A percentile compares a stretch with the other conserved stretches of the same genome.
Evolutionary conservation across 2,888 invertebrate species (phyloP).

Genomic region (Cloeon dipterum): DNA sequence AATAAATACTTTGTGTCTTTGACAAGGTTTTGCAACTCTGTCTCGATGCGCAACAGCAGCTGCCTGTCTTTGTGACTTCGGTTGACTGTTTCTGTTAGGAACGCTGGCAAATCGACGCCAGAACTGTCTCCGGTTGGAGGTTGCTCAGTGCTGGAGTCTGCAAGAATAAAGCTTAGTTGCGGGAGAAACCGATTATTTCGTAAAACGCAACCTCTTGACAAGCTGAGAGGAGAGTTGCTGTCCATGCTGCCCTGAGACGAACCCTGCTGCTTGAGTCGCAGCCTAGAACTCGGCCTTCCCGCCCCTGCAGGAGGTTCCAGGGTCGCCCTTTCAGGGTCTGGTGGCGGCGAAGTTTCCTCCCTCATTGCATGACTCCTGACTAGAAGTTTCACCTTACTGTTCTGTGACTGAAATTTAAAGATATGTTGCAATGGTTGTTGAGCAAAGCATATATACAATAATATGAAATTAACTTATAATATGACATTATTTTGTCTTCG

Average conservation of each 20-base stretch:
- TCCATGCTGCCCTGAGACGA: constrained; percentile 21
- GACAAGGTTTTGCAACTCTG: constrained; percentile 61
- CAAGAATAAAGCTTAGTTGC: too few species aligned
- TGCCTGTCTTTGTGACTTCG: constrained; percentile 73
- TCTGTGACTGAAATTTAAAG: constrained; percentile 24
- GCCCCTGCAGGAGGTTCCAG: constrained; percentile 13
- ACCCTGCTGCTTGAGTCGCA: constrained; percentile 20
- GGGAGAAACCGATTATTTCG: too few species aligned
- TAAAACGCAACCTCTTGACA: constrained; percentile 28
- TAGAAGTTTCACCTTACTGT: constrained; percentile 55
- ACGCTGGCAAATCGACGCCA: constrained; percentile 62
- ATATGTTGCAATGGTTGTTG: too few species aligned
- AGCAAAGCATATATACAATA: too few species aligned
- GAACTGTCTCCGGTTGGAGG: constrained; percentile 39
- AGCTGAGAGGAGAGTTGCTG: constrained; percentile 18
- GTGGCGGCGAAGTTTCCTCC: constrained; percentile 40
- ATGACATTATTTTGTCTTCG: too few species aligned
- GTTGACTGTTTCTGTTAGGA: constrained; percentile 76
- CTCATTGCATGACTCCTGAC: constrained; percentile 78
- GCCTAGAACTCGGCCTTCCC: constrained; percentile 16
- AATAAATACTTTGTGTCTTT: constrained; percentile 52
- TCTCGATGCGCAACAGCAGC: constrained; percentile 67
- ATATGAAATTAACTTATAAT: too few species aligned
- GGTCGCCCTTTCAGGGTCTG: constrained; percentile 17
- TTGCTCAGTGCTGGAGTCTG: constrained; percentile 54